Evolutionary conservation across 2,888 invertebrate genomes (phyloP).

Genomic region (Cataglyphis livida): DNA sequence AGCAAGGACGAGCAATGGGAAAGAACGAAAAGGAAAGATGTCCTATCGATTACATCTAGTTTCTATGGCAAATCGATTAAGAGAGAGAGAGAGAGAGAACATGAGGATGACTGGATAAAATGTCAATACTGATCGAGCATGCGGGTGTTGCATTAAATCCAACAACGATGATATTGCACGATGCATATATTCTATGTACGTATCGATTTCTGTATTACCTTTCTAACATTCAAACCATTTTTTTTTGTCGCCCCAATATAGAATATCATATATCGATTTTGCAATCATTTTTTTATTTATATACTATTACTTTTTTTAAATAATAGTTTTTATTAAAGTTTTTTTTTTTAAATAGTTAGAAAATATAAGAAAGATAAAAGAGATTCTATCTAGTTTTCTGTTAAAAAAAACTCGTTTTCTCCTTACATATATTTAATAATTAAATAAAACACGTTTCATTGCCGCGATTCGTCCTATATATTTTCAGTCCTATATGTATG

Average conservation of each 20-base stretch:
- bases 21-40: constrained; percentile 22
- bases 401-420: background rate
- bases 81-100: constrained; percentile 10
- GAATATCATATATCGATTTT: background rate
- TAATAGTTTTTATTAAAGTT: background rate
- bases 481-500: background rate
- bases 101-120: constrained; percentile 21
- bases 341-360: background rate
- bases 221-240: background rate
- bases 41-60: constrained; percentile 74
- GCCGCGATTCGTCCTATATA: background rate
- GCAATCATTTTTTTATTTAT: background rate
- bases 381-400: background rate
- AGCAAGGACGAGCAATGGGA: background rate
- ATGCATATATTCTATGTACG: background rate
- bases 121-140: constrained; percentile 18
- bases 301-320: background rate
- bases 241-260: background rate
- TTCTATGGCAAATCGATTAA: constrained; percentile 57
- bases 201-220: background rate
- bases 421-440: background rate
- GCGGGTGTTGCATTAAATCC: constrained; percentile 47
- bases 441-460: background rate
- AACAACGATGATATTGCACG: constrained; percentile 49
- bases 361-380: background rate